Evolutionary conservation across 2,113 vertebrate species (phyloP), one percentile per base, ranked within the genome.

Genomic region (Coryphaenoides rupestris): DNA sequence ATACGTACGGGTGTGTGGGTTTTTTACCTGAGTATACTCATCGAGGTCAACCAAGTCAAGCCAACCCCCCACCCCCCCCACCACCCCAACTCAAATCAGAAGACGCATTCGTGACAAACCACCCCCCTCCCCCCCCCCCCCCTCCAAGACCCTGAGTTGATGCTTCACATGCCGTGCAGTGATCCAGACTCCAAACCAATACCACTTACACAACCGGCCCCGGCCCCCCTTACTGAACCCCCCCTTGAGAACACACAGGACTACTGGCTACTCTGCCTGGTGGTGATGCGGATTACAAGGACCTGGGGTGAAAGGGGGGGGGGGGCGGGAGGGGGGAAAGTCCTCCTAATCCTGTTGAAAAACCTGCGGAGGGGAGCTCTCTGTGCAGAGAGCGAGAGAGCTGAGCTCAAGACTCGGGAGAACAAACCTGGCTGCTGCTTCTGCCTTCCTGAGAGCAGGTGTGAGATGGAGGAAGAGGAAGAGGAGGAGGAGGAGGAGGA

Each of bases 391-490:
- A 65, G 57, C 62, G 76, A 81, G 64, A 72, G n/a, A 72, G n/a
- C 33, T n/a, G n/a, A 15, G 66, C 81, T 82, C 64, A 80, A 65
- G 76, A 79, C 76, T 64, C 62, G 70, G 23, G 55, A 72, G 21
- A 84, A 91, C 91, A 88, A 91, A 92, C 91, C 91, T 92, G 89
- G 85, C 79, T 55, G 84, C 70, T 76, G 63, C 84, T 64, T 89
- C 87, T 74, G 86, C 72, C 85, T 84, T 92, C 91, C 89, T 90
- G 88, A 80, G 82, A 87, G 83, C 75, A 81, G 71, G 77, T 74
- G 76, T 63, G 66, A 69, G 82, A 75, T 74, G 76, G 64, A 82
- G 79, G 5, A 12, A 40, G 33, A 40, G 84, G 77, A 76, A 65
- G 71, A 76, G 22, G 9, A 52, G 75, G 69, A 58, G 61, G 75